These are phyloP conservation scores for Vireo altiloquus DNA, from an alignment of 2,113 vertebrate species.

Conservation along the genomic window DNA sequence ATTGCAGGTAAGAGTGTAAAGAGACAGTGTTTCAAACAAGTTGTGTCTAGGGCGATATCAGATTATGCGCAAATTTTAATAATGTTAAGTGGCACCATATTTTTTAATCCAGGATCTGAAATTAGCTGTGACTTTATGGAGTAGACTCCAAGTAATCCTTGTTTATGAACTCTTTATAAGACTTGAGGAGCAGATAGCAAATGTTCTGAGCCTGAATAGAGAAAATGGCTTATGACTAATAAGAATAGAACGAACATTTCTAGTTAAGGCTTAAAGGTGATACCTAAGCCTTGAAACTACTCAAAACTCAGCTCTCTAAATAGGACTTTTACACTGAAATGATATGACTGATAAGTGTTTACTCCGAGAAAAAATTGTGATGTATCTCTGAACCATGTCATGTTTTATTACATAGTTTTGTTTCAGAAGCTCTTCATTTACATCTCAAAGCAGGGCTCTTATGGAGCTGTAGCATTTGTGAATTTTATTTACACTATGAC, in stretches of 20 bases:
- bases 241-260: neutral
- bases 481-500: neutral
- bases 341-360: neutral
- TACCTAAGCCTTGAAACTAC: neutral
- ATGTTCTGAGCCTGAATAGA: neutral
- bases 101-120: neutral
- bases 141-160: neutral
- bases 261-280: neutral
- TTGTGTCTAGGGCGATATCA: neutral
- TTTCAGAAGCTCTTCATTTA: neutral
- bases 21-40: neutral
- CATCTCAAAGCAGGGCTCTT: neutral
- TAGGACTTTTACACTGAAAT: neutral
- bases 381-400: neutral
- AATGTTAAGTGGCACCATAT: neutral
- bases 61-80: neutral
- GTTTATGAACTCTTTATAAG: neutral
- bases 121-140: neutral
- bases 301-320: neutral
- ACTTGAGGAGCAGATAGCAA: neutral
- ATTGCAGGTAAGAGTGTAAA: neutral
- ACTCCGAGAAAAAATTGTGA: neutral
- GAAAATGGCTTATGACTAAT: neutral
- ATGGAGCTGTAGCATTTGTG: neutral
- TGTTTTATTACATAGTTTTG: neutral